Percentiles rank a stretch among this genome's conserved stretches.
Conservation (phyloP, 1,140 invertebrate species). For the Leptinotarsa defecta region DNA sequence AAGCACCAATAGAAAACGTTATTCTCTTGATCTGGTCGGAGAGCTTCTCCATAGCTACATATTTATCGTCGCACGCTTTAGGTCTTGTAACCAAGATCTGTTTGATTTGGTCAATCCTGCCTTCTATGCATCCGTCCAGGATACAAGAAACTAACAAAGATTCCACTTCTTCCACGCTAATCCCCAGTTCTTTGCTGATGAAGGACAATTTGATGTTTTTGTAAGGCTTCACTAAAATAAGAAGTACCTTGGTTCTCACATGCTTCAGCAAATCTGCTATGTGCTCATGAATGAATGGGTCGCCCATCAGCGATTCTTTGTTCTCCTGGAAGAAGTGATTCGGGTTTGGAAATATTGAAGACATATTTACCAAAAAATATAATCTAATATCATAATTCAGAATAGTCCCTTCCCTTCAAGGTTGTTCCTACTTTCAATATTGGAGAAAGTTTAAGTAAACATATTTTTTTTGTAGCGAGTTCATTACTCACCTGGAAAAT, state of each 20-base stretch:
- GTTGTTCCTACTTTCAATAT: no score
- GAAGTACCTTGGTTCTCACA: slow-evolving; percentile 93
- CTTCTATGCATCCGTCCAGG: slow-evolving; percentile 76
- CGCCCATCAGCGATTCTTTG: slow-evolving; percentile 89
- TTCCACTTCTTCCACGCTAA: slow-evolving; percentile 92
- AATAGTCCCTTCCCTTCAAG: no score
- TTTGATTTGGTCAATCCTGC: slow-evolving; percentile 25
- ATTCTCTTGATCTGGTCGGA: slow-evolving; percentile 60
- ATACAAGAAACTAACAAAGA: slow-evolving; percentile 83
- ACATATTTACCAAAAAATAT: not conserved
- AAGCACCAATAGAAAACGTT: slow-evolving; percentile 12
- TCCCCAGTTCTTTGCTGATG: slow-evolving; percentile 95
- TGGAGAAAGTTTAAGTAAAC: no score
- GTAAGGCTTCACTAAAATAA: slow-evolving; percentile 96
- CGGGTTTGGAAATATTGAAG: not conserved
- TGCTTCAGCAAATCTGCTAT: slow-evolving; percentile 96
- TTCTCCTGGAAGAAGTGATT: slow-evolving; percentile 20
- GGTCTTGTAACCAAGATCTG: slow-evolving; percentile 70
- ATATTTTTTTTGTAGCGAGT: no score
- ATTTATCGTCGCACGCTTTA: slow-evolving; percentile 77
- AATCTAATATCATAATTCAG: no score
- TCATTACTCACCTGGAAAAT: slow-evolving; percentile 86
- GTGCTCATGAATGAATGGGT: slow-evolving; percentile 97
- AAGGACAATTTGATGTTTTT: slow-evolving; percentile 96
- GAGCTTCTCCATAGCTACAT: slow-evolving; percentile 93